Base-by-base conservation (phyloP, 2,113 vertebrate genomes). In the Planiliza haematocheilus region DNA sequence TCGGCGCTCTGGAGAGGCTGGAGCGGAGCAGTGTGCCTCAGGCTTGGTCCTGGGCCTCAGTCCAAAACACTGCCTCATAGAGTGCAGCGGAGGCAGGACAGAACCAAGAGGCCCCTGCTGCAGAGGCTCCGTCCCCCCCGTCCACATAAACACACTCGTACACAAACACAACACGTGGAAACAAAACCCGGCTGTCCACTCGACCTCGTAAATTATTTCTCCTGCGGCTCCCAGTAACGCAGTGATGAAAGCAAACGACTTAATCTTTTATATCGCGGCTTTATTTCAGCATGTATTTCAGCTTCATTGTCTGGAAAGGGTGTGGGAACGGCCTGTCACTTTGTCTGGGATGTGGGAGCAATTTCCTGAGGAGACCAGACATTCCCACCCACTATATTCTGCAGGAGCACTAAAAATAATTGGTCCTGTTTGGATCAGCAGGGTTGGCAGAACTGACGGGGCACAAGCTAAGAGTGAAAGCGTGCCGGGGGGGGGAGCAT, bases 1-100 rank as follows among this genome's bases (percentile, higher is more conserved):
- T 86, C 82, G 37, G 86, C 16, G 74, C 85, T 87, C 81, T 73
- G 82, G 90, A 91, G 74, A 89, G 91, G 72, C 68, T 88, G 89
- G 37, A 91, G 73, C 74, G 67, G 73, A 87, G 91, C 90, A 87
- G 82, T 81, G 76, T 76, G 89, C 92, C 51, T 91, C 92, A 78
- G 91, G 92, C 94, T 95, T 79, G 80, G 92, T 67, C 56, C 79
- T 89, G 91, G 94, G 95, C 93, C 94, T 71, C 78, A 7, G 90
- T 94, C 94, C 93, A 94, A 94, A 87, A 87, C 92, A 85, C 93
- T 93, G 91, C 90, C 93, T 84, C 78, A 83, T 58, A 76, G 86
- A 86, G 74, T 78, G 90, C 89, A 92, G 90, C 79, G 86, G 78
- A 88, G 88, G 83, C 86, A 88, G 82, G 83, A 65, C 74, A 69